These are phyloP conservation scores for Benthosema pterotum DNA, from an alignment of 2,797 vertebrate species.

Conservation along the genomic window DNA sequence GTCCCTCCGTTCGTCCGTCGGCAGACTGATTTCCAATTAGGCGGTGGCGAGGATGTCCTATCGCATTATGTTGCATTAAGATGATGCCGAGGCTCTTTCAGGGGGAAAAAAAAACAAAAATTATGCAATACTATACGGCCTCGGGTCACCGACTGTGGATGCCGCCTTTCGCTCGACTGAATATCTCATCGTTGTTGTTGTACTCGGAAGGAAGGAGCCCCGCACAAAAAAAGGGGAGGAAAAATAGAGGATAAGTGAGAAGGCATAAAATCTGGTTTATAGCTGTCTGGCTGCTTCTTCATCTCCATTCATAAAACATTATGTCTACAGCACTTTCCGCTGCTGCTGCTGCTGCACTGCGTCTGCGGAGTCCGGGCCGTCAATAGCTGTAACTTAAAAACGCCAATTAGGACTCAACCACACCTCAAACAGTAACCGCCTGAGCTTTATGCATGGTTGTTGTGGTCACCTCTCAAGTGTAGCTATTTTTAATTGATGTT, in stretches of 20 bases:
- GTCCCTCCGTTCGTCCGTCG: conserved; percentile 8
- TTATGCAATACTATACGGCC: conserved; percentile 52
- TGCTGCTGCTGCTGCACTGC: neutral
- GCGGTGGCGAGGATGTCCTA: conserved; percentile 53
- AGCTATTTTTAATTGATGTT: too few relatives aligned
- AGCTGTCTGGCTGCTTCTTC: conserved; percentile 41
- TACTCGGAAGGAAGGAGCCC: conserved; percentile 37
- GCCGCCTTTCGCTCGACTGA: conserved; percentile 37
- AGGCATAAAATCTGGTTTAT: conserved; percentile 26
- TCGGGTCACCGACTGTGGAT: conserved; percentile 29
- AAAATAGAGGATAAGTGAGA: conserved; percentile 18
- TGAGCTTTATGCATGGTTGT: too few relatives aligned
- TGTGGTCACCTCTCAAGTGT: too few relatives aligned
- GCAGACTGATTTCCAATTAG: conserved; percentile 62
- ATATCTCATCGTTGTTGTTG: conserved; percentile 43
- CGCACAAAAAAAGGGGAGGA: conserved; percentile 29
- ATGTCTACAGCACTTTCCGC: conserved; percentile 22
- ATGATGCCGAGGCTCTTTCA: conserved; percentile 49
- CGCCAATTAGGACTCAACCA: too few relatives aligned
- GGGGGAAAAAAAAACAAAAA: conserved; percentile 10
- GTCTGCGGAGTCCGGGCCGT: too few relatives aligned
- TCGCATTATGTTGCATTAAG: conserved; percentile 63
- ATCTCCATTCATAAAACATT: conserved; percentile 54
- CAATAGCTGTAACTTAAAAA: too few relatives aligned
- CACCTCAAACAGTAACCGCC: too few relatives aligned